These are phyloP conservation scores for Phalera bucephala DNA, from an alignment of 2,888 invertebrate species.

Conservation along the genomic window DNA sequence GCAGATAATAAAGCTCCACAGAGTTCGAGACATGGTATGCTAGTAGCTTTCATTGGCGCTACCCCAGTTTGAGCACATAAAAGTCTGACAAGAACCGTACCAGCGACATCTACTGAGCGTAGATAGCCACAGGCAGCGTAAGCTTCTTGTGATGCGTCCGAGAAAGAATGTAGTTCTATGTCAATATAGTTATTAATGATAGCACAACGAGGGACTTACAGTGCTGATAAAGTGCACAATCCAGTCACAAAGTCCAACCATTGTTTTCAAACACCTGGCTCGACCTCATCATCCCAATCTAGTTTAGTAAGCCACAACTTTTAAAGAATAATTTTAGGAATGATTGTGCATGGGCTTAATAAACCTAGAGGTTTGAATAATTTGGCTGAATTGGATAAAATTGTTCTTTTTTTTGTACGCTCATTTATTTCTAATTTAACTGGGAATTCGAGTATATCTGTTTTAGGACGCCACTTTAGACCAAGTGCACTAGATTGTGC, in stretches of 20 bases:
- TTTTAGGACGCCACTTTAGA: no score
- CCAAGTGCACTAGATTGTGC: no score
- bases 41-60: slow-evolving; percentile 10
- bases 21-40: slow-evolving; percentile 10
- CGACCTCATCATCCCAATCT: slow-evolving; percentile 4
- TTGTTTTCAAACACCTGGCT: not conserved
- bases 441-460: no score
- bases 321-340: slow-evolving; percentile 6
- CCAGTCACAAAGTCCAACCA: not conserved
- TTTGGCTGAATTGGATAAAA: no score
- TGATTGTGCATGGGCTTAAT: no score
- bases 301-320: slow-evolving; percentile 4
- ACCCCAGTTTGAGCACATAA: slow-evolving; percentile 11
- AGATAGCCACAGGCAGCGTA: no score
- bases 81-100: not conserved
- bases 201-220: not conserved
- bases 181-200: not conserved
- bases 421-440: no score
- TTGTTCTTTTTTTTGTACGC: no score
- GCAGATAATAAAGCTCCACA: slow-evolving; percentile 5
- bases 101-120: not conserved
- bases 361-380: no score
- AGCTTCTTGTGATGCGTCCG: not conserved
- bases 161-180: slow-evolving; percentile 1
- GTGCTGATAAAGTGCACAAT: not conserved